These are phyloP conservation scores for Heliocidaris tuberculata DNA, from an alignment of 35 echinoderm and acorn worm genomes.

Conservation along the genomic window DNA sequence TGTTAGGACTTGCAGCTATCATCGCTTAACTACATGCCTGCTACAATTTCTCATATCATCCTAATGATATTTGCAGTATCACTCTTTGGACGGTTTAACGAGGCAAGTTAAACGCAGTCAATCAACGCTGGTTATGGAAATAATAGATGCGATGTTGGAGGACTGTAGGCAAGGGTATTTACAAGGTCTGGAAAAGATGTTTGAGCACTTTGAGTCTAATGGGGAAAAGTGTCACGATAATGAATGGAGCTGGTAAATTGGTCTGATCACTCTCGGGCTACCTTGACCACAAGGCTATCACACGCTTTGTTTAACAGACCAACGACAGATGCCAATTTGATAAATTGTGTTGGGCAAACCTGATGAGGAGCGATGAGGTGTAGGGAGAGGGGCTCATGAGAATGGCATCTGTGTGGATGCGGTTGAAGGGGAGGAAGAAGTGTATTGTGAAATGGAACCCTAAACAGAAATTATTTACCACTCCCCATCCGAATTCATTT, in stretches of 20 bases:
- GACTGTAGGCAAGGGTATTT: background rate
- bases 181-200: slow-evolving; percentile 9
- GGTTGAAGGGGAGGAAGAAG: background rate
- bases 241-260: slow-evolving; percentile 16
- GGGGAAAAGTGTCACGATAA: background rate
- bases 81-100: background rate
- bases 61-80: slow-evolving; percentile 1
- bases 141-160: background rate
- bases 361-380: slow-evolving; percentile 14
- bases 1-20: background rate
- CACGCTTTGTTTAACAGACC: slow-evolving; percentile 23
- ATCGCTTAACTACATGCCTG: background rate
- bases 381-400: background rate
- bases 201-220: background rate
- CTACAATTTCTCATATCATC: background rate
- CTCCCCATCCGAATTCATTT: background rate
- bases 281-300: slow-evolving; percentile 3
- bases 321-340: slow-evolving; percentile 28
- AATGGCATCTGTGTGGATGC: background rate
- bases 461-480: background rate
- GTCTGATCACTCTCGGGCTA: background rate
- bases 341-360: background rate
- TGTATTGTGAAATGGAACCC: background rate
- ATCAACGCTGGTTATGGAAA: background rate
- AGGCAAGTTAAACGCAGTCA: slow-evolving; percentile 2